Evolutionary conservation across 2,797 vertebrate species (phyloP), one percentile per base, ranked within the genome.

Genomic region (Neopelma chrysocephalum): DNA sequence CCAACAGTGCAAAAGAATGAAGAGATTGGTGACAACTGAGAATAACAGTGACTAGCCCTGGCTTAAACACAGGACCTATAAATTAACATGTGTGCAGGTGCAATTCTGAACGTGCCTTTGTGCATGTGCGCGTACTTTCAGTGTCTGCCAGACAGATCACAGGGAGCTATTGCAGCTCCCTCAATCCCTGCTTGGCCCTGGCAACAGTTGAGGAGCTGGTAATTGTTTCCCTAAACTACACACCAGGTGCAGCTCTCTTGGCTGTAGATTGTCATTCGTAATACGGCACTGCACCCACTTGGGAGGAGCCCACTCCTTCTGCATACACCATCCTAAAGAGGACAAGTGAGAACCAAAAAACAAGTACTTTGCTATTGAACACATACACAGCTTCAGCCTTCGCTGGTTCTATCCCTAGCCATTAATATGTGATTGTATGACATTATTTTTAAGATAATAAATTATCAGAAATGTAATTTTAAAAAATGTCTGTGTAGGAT

Each of bases 21-120:
- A 86, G 72, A 71, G 69, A 51, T 13, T 54, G n/a, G 36, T 77
- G 83, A 78, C 61, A 87, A 78, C 64, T 26, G 77, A 56, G 50
- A 82, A 25, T 45, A 89, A 19, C 58, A 22, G 42, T 12, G 23
- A 34, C 60, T 48, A 40, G 75, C 31, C 53, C 40, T 65, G 50
- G 62, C 69, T 95, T 75, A 62, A 78, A 56, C 47, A 23, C 48
- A 42, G 50, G 71, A 34, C 88, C 80, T 53, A 76, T 79, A 94
- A 86, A 86, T 88, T 70, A 78, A 42, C 58, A 13, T 2, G 22
- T 19, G 58, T 90, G 87, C 94, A 96, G 88, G 91, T 93, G 93
- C 62, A 91, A 9, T 57, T 61, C 73, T 38, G 71, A 90, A 82
- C 11, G 26, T 84, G 90, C 79, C 73, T 83, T 50, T 73, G 85